phyloP scores from a whole-genome alignment of 1,140 invertebrate species.

The Cydia splendana region DNA sequence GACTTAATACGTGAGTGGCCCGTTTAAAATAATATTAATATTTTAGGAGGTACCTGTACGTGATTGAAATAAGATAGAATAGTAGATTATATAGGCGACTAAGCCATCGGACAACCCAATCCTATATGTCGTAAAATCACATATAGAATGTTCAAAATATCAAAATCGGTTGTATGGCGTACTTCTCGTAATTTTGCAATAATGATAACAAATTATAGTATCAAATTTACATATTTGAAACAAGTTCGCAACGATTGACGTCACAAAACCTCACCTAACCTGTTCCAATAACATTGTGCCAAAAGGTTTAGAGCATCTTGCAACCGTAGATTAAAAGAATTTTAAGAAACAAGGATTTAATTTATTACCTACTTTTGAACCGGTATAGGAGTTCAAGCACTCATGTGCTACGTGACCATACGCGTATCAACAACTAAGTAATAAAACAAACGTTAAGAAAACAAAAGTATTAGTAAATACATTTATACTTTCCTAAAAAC shows the following conservation, averaged over 20 bases:
- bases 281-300: neutral
- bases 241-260: neutral
- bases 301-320: neutral
- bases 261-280: conserved; percentile 15
- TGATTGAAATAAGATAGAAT: too few species aligned
- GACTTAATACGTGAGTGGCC: too few species aligned
- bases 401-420: neutral
- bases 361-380: neutral
- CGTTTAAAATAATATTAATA: too few species aligned
- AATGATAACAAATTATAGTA: neutral
- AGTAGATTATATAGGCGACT: too few species aligned
- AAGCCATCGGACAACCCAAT: too few species aligned
- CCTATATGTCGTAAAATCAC: too few species aligned
- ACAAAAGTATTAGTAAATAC: too few species aligned
- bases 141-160: too few species aligned
- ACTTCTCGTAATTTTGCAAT: neutral
- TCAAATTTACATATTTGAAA: conserved; percentile 15
- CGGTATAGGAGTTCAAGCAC: neutral
- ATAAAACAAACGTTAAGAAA: too few species aligned
- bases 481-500: too few species aligned
- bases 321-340: neutral
- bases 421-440: neutral
- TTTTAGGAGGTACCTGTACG: too few species aligned
- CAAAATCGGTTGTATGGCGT: neutral
- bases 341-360: conserved; percentile 2